phyloP scores from a whole-genome alignment of 2,113 vertebrate species.

The Rousettus leschenaultii region DNA sequence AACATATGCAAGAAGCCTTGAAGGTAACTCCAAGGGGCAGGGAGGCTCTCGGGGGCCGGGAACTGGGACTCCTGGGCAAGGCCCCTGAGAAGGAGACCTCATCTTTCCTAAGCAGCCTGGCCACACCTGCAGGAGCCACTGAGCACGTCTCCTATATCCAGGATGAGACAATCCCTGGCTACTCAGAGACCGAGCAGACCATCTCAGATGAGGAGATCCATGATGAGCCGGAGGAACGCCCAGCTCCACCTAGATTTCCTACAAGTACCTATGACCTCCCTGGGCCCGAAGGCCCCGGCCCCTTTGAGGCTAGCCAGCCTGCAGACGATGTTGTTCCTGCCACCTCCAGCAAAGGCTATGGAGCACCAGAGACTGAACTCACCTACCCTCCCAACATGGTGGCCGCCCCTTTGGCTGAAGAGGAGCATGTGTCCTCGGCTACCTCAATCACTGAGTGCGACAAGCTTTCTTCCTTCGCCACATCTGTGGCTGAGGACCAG shows the following conservation, averaged over 20 bases:
- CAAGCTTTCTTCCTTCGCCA: constrained; percentile 97
- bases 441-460: constrained; percentile 98
- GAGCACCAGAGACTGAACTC: constrained; percentile 87
- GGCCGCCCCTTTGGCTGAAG: constrained; percentile 95
- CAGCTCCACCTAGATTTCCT: constrained; percentile 90
- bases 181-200: constrained; percentile 98
- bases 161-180: constrained; percentile 97
- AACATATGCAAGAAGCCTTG: constrained; percentile 65
- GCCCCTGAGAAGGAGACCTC: constrained; percentile 85
- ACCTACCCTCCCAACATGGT: constrained; percentile 90
- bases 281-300: constrained; percentile 87
- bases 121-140: constrained; percentile 81
- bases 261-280: constrained; percentile 88
- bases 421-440: constrained; percentile 97
- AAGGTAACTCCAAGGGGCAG: constrained; percentile 47
- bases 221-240: constrained; percentile 92
- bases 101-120: constrained; percentile 81
- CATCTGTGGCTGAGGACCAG: constrained; percentile 96
- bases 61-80: constrained; percentile 66
- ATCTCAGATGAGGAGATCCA: constrained; percentile 98
- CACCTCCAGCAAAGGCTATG: constrained; percentile 85
- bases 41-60: constrained; percentile 28
- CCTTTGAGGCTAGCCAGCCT: constrained; percentile 89
- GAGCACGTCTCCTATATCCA: constrained; percentile 96
- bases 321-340: constrained; percentile 80